Base-by-base conservation (phyloP, 1,140 invertebrate species). In the Drosophila biarmipes region DNA sequence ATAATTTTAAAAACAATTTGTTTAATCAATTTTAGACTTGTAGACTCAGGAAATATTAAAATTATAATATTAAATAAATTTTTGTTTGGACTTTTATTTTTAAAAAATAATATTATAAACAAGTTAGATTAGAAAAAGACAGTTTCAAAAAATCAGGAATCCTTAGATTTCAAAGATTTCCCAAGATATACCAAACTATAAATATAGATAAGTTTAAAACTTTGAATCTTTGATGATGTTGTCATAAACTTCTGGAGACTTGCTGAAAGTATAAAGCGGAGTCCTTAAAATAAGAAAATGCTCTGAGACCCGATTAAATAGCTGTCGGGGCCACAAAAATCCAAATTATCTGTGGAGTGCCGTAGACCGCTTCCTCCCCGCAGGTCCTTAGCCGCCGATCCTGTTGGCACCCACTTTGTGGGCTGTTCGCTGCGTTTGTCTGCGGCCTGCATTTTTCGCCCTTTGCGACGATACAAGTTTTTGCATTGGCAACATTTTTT, bases 381-480 rank as follows among this genome's bases (percentile, higher is more conserved):
- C n/a, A 31, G 29, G 7, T 6, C 8, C n/a, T 17, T 29, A 10
- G 7, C 35, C 31, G 11, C 51, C 19, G 24, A 51, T 51, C 48
- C 52, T 62, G 71, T 43, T 51, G 45, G 48, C 59, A 49, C 59
- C 72, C 48, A 46, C 59, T 73, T 62, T 43, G 37, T 78, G 58
- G 72, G 56, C 24, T 61, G 63, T 84, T 82, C 64, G 57, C 38
- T 73, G 57, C 66, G 80, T 79, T 73, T 84, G 81, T 87, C 82
- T 85, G 81, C 85, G 82, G 75, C 79, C 78, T 84, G 84, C 79
- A 84, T 77, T 89, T 58, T 59, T 53, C 45, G 73, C 67, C 81
- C 66, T 69, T 80, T 68, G 57, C 67, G 57, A 51, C 77, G 62
- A 77, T 68, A 66, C 62, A 74, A 78, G 63, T 81, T 85, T 74